Percentiles rank a stretch among this genome's conserved stretches.
These are phyloP conservation scores for Opisthocomus hoazin DNA, from an alignment of 2,113 vertebrate genomes.

Conservation along the genomic window DNA sequence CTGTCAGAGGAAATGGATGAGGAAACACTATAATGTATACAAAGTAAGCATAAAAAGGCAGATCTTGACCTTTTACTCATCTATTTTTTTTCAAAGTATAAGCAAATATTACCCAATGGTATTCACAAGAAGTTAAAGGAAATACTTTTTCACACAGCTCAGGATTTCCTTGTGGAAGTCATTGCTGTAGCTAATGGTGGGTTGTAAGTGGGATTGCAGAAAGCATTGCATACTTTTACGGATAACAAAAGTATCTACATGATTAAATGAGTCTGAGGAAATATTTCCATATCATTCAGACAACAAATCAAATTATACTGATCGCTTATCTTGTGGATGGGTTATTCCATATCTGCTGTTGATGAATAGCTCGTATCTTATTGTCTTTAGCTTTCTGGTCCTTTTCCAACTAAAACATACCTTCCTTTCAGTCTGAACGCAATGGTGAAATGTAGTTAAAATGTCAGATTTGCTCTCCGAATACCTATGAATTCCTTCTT, in stretches of 20 bases:
- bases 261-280: background rate
- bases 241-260: background rate
- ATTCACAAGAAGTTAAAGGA: background rate
- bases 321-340: background rate
- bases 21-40: constrained; percentile 26
- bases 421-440: background rate
- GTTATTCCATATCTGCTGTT: background rate
- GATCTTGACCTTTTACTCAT: constrained; percentile 19
- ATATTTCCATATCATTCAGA: background rate
- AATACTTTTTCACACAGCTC: background rate
- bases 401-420: background rate
- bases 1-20: constrained; percentile 31
- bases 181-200: background rate
- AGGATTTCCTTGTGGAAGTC: background rate
- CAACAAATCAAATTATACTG: background rate
- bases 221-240: background rate
- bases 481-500: background rate
- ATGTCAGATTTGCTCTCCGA: background rate
- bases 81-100: background rate
- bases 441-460: background rate
- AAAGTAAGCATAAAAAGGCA: constrained; percentile 11
- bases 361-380: background rate
- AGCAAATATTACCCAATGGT: background rate
- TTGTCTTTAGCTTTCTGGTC: background rate
- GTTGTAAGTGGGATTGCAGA: background rate